Evolutionary conservation across 2,113 vertebrate genomes (phyloP).

Genomic region (Chaetorhynchus papuensis): DNA sequence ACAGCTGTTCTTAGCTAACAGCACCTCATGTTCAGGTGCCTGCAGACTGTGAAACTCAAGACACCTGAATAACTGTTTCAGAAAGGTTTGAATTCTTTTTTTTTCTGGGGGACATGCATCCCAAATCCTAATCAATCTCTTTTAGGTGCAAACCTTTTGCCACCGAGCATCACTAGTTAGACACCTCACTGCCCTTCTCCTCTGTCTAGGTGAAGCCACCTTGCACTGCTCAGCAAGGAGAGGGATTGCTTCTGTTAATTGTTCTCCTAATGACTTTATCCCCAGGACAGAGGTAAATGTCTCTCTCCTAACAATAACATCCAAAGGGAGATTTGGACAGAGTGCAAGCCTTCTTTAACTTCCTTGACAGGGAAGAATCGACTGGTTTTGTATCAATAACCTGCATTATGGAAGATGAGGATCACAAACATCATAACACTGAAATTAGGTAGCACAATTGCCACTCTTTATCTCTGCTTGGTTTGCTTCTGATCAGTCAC

Average conservation of each 20-base stretch:
- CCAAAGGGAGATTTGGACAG: neutral
- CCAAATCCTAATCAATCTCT: neutral
- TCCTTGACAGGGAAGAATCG: neutral
- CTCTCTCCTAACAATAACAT: neutral
- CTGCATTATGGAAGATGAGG: neutral
- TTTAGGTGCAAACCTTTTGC: neutral
- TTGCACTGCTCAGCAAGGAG: neutral
- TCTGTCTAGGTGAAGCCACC: neutral
- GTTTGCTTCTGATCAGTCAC: neutral
- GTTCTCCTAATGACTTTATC: neutral
- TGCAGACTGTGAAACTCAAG: neutral
- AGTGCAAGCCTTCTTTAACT: neutral
- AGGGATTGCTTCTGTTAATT: neutral
- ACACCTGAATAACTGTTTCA: neutral
- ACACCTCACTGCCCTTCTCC: fast-evolving
- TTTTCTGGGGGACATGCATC: neutral
- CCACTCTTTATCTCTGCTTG: neutral
- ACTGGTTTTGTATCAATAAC: neutral
- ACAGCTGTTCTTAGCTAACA: neutral
- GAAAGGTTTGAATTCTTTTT: neutral
- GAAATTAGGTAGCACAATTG: neutral
- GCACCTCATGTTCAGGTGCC: neutral
- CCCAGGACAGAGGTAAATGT: neutral
- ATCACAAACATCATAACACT: neutral
- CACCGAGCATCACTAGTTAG: neutral